A percentile compares a stretch with the other conserved stretches of the same genome.
Evolutionary conservation across 2,113 vertebrate genomes (phyloP).

Genomic region (Motacilla alba): DNA sequence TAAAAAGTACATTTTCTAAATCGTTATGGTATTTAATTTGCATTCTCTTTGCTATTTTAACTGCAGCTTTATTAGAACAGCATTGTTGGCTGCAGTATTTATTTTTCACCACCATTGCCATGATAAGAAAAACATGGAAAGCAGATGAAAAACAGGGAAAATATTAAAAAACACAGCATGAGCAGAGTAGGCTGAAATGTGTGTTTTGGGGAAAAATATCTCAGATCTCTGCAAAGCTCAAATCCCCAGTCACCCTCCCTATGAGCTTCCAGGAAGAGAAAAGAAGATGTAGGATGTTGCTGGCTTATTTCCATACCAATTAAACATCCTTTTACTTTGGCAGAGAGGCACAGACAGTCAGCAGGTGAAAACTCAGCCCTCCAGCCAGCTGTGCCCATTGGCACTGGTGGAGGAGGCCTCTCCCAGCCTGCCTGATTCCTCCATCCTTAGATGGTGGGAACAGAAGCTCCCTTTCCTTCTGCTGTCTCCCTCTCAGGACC

Average conservation of each 20-base stretch:
- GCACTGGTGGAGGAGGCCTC: neutral
- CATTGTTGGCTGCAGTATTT: neutral
- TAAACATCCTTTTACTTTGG: neutral
- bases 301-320: conserved; percentile 14
- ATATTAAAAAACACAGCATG: neutral
- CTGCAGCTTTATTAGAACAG: neutral
- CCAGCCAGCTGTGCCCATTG: neutral
- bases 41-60: conserved; percentile 16
- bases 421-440: neutral
- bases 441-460: neutral
- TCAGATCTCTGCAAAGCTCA: conserved; percentile 4
- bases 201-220: neutral
- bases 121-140: neutral
- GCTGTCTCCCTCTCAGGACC: neutral
- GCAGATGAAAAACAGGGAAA: neutral
- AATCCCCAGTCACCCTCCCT: neutral
- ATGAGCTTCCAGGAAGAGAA: neutral
- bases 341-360: neutral
- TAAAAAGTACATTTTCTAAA: conserved; percentile 5
- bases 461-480: neutral
- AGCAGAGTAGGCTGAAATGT: neutral
- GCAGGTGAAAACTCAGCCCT: neutral
- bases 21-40: conserved; percentile 8
- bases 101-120: neutral
- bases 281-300: neutral